phyloP scores from a whole-genome alignment of 2,113 vertebrate genomes.

The Peromyscus polionotus region DNA sequence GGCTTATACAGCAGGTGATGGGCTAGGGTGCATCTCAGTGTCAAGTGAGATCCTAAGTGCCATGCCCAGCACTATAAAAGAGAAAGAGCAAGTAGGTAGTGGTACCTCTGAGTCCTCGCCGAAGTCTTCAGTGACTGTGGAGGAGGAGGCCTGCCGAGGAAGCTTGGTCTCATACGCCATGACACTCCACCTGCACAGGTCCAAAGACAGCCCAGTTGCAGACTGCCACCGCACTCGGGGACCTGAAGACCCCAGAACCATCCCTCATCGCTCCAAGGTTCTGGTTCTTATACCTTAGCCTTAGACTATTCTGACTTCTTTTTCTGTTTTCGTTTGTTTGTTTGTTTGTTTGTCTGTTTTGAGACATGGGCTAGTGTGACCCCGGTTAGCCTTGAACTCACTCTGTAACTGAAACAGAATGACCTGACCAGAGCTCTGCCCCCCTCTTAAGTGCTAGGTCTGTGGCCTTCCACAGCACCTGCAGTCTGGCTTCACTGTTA shows the following conservation, averaged over 20 bases:
- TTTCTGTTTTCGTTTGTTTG: background rate
- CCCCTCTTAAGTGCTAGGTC: background rate
- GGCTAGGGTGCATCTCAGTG: background rate
- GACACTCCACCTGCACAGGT: constrained; percentile 94
- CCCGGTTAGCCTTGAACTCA: background rate
- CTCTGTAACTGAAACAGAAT: background rate
- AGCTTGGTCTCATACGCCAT: constrained; percentile 99
- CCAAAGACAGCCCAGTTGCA: background rate
- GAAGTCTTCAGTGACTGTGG: constrained; percentile 92
- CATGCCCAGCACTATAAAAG: background rate
- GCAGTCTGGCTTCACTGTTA: background rate
- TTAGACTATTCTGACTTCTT: background rate
- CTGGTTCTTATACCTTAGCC: background rate
- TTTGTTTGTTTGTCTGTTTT: background rate
- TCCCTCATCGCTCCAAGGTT: rapidly evolving
- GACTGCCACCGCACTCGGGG: background rate
- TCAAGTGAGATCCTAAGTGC: background rate
- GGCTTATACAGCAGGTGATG: too few relatives aligned
- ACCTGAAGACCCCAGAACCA: background rate
- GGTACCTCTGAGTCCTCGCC: constrained; percentile 96
- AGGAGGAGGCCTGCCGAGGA: constrained; percentile 92
- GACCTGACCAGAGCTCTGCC: background rate
- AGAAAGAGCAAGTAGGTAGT: background rate
- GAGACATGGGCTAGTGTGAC: background rate
- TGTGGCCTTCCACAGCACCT: background rate